phyloP scores from a whole-genome alignment of 2,113 vertebrate species.

The Leiothrix lutea region DNA sequence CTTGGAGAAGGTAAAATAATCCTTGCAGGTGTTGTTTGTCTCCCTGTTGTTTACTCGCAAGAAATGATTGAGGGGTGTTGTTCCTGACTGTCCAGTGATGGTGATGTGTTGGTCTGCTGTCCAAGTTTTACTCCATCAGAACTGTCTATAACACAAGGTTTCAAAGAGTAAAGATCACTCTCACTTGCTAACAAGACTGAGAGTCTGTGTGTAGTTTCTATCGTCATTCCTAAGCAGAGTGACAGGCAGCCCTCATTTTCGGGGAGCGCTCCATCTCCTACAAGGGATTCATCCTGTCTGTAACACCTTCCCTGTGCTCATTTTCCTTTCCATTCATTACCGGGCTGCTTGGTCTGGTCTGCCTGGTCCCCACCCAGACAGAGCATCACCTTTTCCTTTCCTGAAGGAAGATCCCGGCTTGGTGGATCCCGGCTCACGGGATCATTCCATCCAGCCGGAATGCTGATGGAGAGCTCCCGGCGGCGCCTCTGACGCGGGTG shows the following conservation, averaged over 20 bases:
- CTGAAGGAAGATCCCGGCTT: neutral
- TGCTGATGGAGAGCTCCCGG: neutral
- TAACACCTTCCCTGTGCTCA: neutral
- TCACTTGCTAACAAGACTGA: too few relatives aligned
- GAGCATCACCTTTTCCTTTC: neutral
- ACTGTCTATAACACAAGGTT: too few relatives aligned
- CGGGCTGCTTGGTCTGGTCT: neutral
- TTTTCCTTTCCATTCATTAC: neutral
- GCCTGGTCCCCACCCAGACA: neutral
- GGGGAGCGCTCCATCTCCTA: neutral
- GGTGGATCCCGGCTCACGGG: rapidly evolving
- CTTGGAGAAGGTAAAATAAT: too few relatives aligned
- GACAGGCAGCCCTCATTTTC: neutral
- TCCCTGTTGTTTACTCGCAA: too few relatives aligned
- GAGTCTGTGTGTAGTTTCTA: too few relatives aligned
- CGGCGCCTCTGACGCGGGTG: neutral
- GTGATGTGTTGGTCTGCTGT: too few relatives aligned
- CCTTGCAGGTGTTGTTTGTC: too few relatives aligned
- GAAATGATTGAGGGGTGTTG: too few relatives aligned
- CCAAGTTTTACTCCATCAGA: too few relatives aligned
- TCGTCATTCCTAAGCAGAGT: too few relatives aligned
- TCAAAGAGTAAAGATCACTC: too few relatives aligned
- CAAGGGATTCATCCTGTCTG: neutral
- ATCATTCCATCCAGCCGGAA: neutral
- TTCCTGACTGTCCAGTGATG: too few relatives aligned